Evolutionary conservation across 2,888 invertebrate species (phyloP).

Genomic region (Synergus japonicus): DNA sequence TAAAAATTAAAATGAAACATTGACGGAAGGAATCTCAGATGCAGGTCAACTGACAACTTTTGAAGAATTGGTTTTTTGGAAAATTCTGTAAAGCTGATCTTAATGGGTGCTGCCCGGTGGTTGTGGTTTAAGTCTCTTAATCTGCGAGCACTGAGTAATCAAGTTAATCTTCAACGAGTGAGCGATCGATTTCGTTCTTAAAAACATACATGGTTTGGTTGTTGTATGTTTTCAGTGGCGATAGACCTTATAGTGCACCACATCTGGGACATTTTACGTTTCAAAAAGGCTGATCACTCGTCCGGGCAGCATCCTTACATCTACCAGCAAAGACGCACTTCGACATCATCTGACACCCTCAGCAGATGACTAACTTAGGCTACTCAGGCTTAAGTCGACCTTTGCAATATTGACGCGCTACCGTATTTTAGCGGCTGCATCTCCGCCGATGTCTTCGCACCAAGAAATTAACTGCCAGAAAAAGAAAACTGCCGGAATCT

Average conservation of each 20-base stretch:
- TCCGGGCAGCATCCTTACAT: slow-evolving; percentile 78
- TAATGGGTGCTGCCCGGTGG: slow-evolving; percentile 76
- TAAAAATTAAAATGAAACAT: slow-evolving; percentile 1
- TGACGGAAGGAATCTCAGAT: slow-evolving; percentile 39
- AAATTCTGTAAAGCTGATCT: slow-evolving; percentile 43
- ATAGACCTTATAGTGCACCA: slow-evolving; percentile 99
- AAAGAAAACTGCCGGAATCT: slow-evolving; percentile 11
- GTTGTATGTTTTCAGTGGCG: slow-evolving; percentile 92
- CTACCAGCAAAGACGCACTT: slow-evolving; percentile 74
- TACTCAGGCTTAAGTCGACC: slow-evolving; percentile 37
- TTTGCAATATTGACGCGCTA: slow-evolving; percentile 34
- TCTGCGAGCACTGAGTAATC: slow-evolving; percentile 41
- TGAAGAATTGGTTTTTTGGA: slow-evolving; percentile 11
- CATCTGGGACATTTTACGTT: slow-evolving; percentile 96
- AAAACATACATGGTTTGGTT: slow-evolving; percentile 79
- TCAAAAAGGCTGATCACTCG: slow-evolving; percentile 78
- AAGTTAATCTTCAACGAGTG: slow-evolving; percentile 29
- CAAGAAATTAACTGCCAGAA: slow-evolving; percentile 14
- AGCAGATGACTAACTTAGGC: slow-evolving; percentile 73
- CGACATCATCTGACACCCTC: slow-evolving; percentile 75
- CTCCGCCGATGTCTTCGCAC: background rate
- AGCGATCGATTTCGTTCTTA: slow-evolving; percentile 44
- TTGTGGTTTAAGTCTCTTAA: slow-evolving; percentile 56
- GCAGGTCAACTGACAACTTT: background rate
- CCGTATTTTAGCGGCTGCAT: background rate